Base-by-base conservation (phyloP, 2,797 vertebrate genomes). In the Brachyalestes nurse region DNA sequence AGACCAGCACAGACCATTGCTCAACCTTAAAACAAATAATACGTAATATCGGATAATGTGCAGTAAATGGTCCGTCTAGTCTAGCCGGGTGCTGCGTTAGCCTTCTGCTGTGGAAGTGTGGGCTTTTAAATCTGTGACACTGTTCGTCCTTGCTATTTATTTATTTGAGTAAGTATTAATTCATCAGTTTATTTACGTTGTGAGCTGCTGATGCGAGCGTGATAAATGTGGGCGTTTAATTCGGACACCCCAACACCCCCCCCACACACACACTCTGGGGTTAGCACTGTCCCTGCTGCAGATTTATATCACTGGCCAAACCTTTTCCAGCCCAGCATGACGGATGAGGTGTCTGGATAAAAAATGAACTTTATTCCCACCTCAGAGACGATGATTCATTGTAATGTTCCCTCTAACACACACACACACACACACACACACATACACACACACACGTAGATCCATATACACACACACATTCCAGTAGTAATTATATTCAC, bases 211-310 rank as follows among this genome's bases (percentile, higher is more conserved):
- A 78, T 83, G 87, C 86, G 88, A 90, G 91, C 88, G 89, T 93
- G 91, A 93, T 92, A 91, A 94, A 94, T 94, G 92, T 88, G 84
- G 85, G 85, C 80, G 89, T 92, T 94, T 94, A 94, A 92, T 92
- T 93, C 90, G 88, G 88, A 91, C 86, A 86, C 79, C 86, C 66
- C 40, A 13, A 25, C 47, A 62, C 17, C 82, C 86, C 82, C 78
- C 78, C 80, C 79, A 82, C 80, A 79, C 84, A 42, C 80, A 78
- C 72, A 86, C 92, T 86, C 91, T 88, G 83, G 91, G 91, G 92
- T 93, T 78, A 83, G 80, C 84, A 87, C 81, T 89, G 89, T 90
- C 88, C 86, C 88, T 88, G 85, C 88, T 84, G 74, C 90, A 94
- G 92, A 93, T 92, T 93, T 92, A 94, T 93, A 93, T 93, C 90